phyloP scores from a whole-genome alignment of 2,888 invertebrate species.

The Stenodema calcarata region DNA sequence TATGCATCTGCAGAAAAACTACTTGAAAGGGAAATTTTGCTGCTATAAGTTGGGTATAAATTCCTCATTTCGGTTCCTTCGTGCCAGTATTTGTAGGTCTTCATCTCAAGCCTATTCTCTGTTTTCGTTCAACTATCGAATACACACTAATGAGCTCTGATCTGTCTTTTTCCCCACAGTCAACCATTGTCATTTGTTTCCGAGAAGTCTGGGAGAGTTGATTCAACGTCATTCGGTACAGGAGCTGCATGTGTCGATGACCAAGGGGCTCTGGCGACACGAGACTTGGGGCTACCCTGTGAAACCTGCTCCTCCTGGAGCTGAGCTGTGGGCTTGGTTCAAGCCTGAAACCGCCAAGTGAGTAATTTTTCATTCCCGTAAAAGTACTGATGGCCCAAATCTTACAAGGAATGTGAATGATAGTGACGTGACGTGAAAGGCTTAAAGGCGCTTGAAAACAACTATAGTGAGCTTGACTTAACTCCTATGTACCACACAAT shows the following conservation, averaged over 20 bases:
- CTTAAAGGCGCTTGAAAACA: too few species aligned
- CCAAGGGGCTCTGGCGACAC: constrained; percentile 93
- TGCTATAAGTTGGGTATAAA: too few species aligned
- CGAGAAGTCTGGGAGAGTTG: constrained; percentile 87
- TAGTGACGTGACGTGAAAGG: too few species aligned
- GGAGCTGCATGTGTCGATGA: constrained; percentile 89
- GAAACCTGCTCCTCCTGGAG: constrained; percentile 88
- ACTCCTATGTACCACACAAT: too few species aligned
- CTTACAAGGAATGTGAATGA: background rate
- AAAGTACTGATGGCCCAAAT: background rate
- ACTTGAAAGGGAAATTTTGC: too few species aligned
- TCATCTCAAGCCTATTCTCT: too few species aligned
- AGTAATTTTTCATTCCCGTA: constrained; percentile 50
- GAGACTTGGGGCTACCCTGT: constrained; percentile 94
- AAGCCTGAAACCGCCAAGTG: constrained; percentile 67
- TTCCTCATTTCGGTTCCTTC: too few species aligned
- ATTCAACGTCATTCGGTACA: constrained; percentile 82
- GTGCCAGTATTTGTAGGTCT: too few species aligned
- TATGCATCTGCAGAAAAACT: too few species aligned
- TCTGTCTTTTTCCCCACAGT: constrained; percentile 66
- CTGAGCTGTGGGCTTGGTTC: constrained; percentile 95
- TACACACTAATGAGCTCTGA: too few species aligned
- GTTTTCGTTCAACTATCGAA: too few species aligned
- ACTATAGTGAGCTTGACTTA: too few species aligned
- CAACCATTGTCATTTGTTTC: constrained; percentile 85